Conservation (phyloP, 2,113 vertebrate genomes). For the Apistogramma diplotaenia region DNA sequence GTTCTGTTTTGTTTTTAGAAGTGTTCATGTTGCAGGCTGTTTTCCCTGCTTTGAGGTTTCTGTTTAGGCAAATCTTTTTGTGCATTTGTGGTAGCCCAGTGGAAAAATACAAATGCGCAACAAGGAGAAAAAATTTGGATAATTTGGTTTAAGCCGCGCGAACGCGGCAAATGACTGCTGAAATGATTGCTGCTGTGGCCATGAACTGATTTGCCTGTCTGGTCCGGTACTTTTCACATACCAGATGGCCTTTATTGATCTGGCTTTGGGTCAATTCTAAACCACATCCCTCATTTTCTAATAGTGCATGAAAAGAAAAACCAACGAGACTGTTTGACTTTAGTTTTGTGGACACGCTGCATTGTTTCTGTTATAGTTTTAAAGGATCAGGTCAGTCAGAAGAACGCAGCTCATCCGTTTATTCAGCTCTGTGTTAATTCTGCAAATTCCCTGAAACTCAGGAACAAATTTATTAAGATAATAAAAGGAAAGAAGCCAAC, state of each 20-base stretch:
- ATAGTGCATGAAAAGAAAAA: background rate
- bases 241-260: slow-evolving; percentile 16
- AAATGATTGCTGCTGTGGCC: background rate
- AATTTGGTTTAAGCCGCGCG: background rate
- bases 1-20: background rate
- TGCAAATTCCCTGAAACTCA: background rate
- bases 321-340: background rate
- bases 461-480: background rate
- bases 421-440: background rate
- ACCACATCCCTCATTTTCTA: background rate
- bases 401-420: too few species aligned
- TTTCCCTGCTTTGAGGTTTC: background rate
- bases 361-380: background rate
- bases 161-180: background rate
- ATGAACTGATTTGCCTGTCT: slow-evolving; percentile 20
- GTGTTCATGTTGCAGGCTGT: background rate
- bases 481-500: slow-evolving; percentile 1
- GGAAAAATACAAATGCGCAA: background rate
- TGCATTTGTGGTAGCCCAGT: background rate
- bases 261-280: background rate
- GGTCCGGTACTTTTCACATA: background rate
- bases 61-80: background rate
- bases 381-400: background rate
- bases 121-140: background rate
- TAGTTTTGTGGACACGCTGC: background rate